Evolutionary conservation across 2,113 vertebrate species (phyloP).

Genomic region (Anas platyrhynchos): DNA sequence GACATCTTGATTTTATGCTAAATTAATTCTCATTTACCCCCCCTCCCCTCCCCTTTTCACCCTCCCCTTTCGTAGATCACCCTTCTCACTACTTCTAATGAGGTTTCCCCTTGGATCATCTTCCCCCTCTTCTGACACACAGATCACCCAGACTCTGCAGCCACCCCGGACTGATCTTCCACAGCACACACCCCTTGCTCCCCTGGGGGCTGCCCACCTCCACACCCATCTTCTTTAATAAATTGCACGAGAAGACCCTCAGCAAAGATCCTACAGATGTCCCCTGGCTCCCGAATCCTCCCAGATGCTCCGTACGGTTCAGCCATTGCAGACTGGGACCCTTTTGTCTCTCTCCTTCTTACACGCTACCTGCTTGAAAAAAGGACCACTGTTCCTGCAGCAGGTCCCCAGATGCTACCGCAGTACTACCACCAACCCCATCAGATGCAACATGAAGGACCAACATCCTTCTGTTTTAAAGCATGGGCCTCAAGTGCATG

Average conservation of each 20-base stretch:
- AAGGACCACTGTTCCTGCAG: neutral
- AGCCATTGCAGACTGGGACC: accelerated
- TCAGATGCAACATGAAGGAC: neutral
- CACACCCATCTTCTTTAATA: neutral
- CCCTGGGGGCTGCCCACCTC: neutral
- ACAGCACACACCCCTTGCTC: neutral
- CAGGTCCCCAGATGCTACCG: neutral
- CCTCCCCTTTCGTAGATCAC: neutral
- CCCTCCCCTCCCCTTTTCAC: neutral
- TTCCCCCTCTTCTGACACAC: neutral
- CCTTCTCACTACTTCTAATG: neutral
- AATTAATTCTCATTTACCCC: conserved; percentile 53
- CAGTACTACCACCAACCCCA: neutral
- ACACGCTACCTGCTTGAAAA: neutral
- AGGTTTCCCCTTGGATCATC: neutral
- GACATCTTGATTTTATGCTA: conserved; percentile 61
- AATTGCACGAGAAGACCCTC: neutral
- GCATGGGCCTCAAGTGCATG: accelerated
- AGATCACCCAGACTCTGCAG: neutral
- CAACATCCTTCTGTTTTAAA: neutral
- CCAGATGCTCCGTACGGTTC: neutral
- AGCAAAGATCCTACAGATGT: neutral
- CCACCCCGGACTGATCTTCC: neutral
- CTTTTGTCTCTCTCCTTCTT: neutral
- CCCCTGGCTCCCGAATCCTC: neutral